Conservation (phyloP, 2,797 vertebrate genomes). For the Steatocranus sp. region DNA sequence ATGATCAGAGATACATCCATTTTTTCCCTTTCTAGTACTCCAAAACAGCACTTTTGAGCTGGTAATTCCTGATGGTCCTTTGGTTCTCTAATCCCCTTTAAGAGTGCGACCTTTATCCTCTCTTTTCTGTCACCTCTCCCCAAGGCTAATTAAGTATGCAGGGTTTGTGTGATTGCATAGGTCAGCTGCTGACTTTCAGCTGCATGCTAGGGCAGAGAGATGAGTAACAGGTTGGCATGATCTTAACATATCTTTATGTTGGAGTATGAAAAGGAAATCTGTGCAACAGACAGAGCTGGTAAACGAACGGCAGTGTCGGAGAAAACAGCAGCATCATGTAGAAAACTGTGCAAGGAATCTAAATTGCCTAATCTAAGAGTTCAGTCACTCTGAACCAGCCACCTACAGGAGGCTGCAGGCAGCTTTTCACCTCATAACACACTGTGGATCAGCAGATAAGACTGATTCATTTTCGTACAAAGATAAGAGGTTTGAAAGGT, state of each 20-base stretch:
- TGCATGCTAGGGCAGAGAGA: background rate
- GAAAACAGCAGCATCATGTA: background rate
- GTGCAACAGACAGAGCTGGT: background rate
- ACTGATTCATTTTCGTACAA: background rate
- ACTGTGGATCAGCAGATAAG: background rate
- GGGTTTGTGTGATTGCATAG: background rate
- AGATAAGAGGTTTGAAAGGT: background rate
- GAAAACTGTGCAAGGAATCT: background rate
- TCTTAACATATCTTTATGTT: background rate
- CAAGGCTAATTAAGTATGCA: background rate
- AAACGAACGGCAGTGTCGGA: background rate
- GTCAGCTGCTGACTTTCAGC: background rate
- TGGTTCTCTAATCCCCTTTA: background rate
- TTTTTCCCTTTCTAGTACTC: background rate
- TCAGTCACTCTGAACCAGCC: background rate
- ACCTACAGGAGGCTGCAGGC: background rate
- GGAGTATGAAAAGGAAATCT: background rate
- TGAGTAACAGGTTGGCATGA: background rate
- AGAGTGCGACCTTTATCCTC: background rate
- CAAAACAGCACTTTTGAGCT: background rate
- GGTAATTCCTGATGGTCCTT: background rate
- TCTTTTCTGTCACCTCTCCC: background rate
- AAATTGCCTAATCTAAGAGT: background rate
- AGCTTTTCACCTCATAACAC: background rate
- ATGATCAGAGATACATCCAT: background rate